A percentile compares a stretch with the other conserved stretches of the same genome.
Conservation (phyloP, 2,888 invertebrate genomes). For the Tipula vernalis region DNA sequence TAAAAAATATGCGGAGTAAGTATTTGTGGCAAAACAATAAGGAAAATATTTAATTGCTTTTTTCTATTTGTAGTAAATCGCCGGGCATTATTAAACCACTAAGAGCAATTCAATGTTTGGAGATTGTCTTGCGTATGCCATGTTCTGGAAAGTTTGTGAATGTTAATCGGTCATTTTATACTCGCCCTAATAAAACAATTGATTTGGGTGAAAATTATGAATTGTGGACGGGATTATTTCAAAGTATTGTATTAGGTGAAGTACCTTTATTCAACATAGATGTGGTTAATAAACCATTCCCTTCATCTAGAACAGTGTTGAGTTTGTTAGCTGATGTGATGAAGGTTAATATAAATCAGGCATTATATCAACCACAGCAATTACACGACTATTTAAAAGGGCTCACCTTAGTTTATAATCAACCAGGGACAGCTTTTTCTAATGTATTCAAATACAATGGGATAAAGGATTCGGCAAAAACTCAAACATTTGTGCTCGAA, state of each 20-base stretch:
- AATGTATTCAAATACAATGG: conserved; percentile 24
- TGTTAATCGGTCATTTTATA: conserved; percentile 57
- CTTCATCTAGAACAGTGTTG: conserved; percentile 32
- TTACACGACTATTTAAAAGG: conserved; percentile 21
- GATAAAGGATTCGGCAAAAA: conserved; percentile 25
- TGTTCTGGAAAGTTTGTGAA: conserved; percentile 23
- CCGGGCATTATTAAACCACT: conserved; percentile 26
- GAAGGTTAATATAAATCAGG: background rate
- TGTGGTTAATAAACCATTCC: conserved; percentile 72
- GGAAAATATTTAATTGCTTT: no score
- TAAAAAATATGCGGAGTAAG: conserved; percentile 21
- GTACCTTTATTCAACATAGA: conserved; percentile 84
- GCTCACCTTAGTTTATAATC: conserved; percentile 25
- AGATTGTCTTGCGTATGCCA: conserved; percentile 49
- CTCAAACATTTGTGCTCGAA: conserved; percentile 29
- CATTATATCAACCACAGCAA: background rate
- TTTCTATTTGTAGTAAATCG: background rate
- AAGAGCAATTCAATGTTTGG: conserved; percentile 45
- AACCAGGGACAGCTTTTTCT: conserved; percentile 20
- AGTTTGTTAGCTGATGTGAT: background rate
- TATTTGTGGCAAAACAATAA: background rate
- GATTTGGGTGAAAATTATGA: conserved; percentile 70
- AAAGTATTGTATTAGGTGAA: conserved; percentile 82
- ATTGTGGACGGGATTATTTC: conserved; percentile 88
- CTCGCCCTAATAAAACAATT: conserved; percentile 30